Conservation (phyloP, 2,113 vertebrate species). For the Nestor notabilis region DNA sequence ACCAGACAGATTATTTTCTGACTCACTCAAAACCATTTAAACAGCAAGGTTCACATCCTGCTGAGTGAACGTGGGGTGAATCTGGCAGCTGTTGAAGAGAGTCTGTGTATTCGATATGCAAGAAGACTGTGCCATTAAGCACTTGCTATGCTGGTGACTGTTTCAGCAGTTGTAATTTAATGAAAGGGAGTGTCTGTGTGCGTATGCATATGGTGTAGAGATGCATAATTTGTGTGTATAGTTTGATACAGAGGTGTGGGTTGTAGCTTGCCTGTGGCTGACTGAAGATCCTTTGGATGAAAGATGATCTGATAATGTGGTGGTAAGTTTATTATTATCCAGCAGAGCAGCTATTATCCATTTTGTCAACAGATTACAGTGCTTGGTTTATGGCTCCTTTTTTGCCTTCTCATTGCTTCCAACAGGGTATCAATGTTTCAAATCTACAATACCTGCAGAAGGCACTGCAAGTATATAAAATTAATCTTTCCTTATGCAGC, state of each 20-base stretch:
- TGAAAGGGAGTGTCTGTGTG: background rate
- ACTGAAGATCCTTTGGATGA: background rate
- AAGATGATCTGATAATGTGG: background rate
- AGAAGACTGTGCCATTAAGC: background rate
- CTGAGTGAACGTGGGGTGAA: background rate
- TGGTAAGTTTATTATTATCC: slow-evolving; percentile 15
- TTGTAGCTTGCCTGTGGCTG: background rate
- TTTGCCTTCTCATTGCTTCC: background rate
- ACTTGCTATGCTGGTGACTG: background rate
- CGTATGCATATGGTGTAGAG: rapidly evolving
- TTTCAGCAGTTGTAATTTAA: background rate
- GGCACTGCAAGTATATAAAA: background rate
- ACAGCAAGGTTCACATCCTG: background rate
- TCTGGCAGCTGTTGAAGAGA: background rate
- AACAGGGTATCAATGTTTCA: background rate
- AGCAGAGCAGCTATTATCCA: slow-evolving; percentile 3
- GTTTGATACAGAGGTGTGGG: background rate
- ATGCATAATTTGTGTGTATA: background rate
- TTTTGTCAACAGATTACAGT: background rate
- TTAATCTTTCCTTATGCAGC: background rate
- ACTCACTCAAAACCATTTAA: background rate
- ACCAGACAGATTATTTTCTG: background rate
- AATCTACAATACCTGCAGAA: background rate
- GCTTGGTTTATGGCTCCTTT: background rate
- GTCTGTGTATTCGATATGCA: background rate